Base-by-base conservation (phyloP, 2,888 invertebrate species). In the Tenthredo scrophulariae region DNA sequence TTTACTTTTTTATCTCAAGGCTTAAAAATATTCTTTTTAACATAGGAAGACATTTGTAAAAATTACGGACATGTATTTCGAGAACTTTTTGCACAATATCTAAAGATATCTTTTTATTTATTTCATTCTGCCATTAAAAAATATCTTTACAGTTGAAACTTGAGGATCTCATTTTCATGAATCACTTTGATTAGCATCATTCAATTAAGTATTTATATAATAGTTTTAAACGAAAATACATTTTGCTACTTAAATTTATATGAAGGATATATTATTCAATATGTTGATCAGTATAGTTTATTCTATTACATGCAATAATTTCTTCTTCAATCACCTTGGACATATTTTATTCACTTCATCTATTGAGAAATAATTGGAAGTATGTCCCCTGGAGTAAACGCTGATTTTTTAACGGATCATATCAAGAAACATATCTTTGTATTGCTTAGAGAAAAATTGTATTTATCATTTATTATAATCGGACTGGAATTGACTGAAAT, bases 21-120 rank as follows among this genome's bases (percentile, higher is more conserved):
- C 15, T 22, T 43, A 13, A 70, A 15, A 70, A 37, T 6, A 13
- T 15, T 37, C n/a, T 37, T 33, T 33, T 46, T 4, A 46, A 75
- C 26, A n/a, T 43, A n/a, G 74, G 74, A 75, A 75, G 74, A 75
- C 75, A 26, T 46, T 26, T 75, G 46, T 22, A 26, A 75, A n/a
- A 75, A n/a, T 15, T 75, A 46, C 40, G 29, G 43, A 46, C 22
- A 29, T 46, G 22, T 43, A 46, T 75, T 46, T 43, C 13, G 40
- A 75, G 15, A 46, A 4, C 26, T 46, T 75, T 18, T 26, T 43
- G 2, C 37, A 37, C 9, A 72, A 37, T 37, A n/a, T 72, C 7
- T 72, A n/a, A 40, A 5, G 13, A 18, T 72, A n/a, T 22, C 37
- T 37, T 40, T 72, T 75, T 46, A 22, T n/a, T 46, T 15, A 46